Conservation (phyloP, 2,888 invertebrate species). For the Epinotia demarniana region DNA sequence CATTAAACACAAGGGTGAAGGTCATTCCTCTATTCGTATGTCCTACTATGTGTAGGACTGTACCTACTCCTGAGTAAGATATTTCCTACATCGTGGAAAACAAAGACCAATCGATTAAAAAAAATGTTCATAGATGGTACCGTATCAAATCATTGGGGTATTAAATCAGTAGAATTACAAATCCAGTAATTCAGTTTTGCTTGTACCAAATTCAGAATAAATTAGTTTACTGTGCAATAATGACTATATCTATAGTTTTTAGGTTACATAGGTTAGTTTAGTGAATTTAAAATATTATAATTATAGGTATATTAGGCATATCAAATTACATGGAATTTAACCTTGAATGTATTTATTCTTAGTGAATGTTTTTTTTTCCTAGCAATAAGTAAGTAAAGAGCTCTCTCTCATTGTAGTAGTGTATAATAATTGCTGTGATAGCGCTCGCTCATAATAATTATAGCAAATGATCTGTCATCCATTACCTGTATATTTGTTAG, state of each 20-base stretch:
- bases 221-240: conserved; percentile 18
- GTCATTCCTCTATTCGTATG: too few species aligned
- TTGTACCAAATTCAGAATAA: conserved; percentile 12
- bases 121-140: neutral
- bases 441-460: conserved; percentile 26
- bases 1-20: too few species aligned
- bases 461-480: neutral
- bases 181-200: neutral
- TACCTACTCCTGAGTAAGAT: too few species aligned
- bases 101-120: too few species aligned
- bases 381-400: neutral
- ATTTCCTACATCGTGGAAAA: too few species aligned
- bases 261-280: conserved; percentile 14
- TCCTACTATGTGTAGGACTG: too few species aligned
- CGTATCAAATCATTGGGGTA: neutral
- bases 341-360: conserved; percentile 24
- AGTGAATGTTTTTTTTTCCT: neutral
- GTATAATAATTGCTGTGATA: conserved; percentile 32
- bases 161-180: conserved; percentile 1
- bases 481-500: too few species aligned
- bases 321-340: conserved; percentile 28
- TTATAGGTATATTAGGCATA: conserved; percentile 23
- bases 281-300: conserved; percentile 3
- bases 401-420: conserved; percentile 17
- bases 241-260: neutral